Percentiles rank a stretch among this genome's conserved stretches.
Evolutionary conservation across 37 sponge, comb jelly and placozoan genomes (phyloP).

Genomic region (Agelas oroides): DNA sequence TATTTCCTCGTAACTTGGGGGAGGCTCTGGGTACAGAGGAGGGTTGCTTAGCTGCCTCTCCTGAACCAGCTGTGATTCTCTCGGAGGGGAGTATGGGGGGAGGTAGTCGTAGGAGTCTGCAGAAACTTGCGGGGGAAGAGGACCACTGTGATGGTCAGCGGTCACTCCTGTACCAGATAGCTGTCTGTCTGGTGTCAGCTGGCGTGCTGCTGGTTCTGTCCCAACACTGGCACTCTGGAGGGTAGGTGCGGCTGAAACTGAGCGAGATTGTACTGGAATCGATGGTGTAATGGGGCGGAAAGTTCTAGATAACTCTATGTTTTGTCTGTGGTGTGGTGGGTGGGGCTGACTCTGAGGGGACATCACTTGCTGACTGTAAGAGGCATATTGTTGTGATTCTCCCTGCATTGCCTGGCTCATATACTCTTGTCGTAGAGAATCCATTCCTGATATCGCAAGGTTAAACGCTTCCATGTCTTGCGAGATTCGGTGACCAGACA

Average conservation of each 20-base stretch:
- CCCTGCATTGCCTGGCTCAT: no score
- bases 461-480: conserved; percentile 51
- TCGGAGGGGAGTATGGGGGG: conserved; percentile 53
- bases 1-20: conserved; percentile 61
- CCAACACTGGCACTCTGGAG: background rate
- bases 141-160: background rate
- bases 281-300: conserved; percentile 36
- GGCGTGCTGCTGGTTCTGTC: no score
- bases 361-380: background rate
- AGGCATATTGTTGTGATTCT: background rate
- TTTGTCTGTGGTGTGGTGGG: background rate
- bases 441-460: conserved; percentile 54
- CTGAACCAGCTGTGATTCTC: background rate
- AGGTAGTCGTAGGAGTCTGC: conserved; percentile 52
- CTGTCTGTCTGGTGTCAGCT: background rate
- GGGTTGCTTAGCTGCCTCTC: background rate
- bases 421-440: background rate
- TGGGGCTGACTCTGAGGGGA: background rate
- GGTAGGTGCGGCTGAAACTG: background rate
- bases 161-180: no score
- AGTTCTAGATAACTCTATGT: background rate
- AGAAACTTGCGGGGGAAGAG: conserved; percentile 22
- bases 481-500: background rate
- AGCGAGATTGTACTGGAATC: background rate
- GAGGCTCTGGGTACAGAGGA: conserved; percentile 39